Conservation (phyloP, 2,113 vertebrate genomes). For the Strix aluco region DNA sequence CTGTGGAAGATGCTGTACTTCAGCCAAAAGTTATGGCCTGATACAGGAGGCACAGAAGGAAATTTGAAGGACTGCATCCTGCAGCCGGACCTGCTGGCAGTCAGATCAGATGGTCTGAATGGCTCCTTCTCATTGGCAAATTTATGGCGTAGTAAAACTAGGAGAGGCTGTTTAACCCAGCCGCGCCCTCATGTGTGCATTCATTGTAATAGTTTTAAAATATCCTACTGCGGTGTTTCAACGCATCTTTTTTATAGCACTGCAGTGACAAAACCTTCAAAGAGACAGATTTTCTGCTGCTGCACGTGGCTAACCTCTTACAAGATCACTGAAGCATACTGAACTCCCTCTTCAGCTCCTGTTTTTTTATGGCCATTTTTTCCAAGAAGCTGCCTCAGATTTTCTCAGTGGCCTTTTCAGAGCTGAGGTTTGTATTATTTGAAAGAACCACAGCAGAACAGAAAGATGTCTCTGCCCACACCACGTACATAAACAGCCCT, state of each 20-base stretch:
- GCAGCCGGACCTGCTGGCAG: no score
- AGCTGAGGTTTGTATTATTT: not conserved
- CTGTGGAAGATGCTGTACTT: not conserved
- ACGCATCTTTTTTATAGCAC: not conserved
- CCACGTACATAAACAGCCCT: accelerated
- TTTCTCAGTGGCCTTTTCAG: not conserved
- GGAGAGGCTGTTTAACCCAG: not conserved
- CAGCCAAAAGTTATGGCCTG: not conserved
- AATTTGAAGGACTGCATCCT: not conserved
- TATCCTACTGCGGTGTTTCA: not conserved
- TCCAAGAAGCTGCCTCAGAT: not conserved
- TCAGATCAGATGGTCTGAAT: not conserved
- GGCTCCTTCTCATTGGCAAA: not conserved
- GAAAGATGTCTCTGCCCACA: not conserved
- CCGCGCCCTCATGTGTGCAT: not conserved
- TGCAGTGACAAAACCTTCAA: not conserved
- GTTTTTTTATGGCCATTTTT: not conserved
- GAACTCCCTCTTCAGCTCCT: not conserved
- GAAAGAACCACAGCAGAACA: not conserved
- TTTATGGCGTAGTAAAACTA: accelerated
- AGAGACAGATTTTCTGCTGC: not conserved
- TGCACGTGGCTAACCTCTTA: not conserved
- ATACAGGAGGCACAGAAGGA: no score
- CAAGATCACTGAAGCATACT: accelerated
- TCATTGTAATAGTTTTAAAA: not conserved